Conservation (phyloP, 2,797 vertebrate genomes). For the Phyllotis vaccarum region DNA sequence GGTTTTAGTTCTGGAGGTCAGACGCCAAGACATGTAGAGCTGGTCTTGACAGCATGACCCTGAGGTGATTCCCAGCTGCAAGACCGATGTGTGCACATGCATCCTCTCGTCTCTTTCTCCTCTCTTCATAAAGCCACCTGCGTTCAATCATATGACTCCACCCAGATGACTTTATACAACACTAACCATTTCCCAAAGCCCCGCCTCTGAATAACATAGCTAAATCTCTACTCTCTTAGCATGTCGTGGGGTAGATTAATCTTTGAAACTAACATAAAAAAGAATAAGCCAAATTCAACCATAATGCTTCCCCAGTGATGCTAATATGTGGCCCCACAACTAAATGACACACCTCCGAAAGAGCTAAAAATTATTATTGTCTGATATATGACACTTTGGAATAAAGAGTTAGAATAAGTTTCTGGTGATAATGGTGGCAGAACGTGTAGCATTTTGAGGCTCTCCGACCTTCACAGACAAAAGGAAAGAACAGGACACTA, state of each 20-base stretch:
- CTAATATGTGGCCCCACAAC: neutral
- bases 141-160: neutral
- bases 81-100: neutral
- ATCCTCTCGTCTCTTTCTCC: neutral
- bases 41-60: neutral
- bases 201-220: neutral
- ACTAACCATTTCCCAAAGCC: neutral
- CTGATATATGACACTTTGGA: neutral
- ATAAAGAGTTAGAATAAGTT: conserved; percentile 15
- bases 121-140: neutral
- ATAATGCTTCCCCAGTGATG: neutral
- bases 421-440: conserved; percentile 48
- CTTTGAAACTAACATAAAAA: neutral
- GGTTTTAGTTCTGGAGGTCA: neutral
- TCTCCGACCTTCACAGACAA: neutral
- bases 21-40: neutral
- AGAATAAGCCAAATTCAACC: neutral
- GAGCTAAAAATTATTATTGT: conserved; percentile 25
- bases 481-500: conserved; percentile 13
- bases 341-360: conserved; percentile 26
- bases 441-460: neutral
- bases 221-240: neutral
- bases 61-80: neutral
- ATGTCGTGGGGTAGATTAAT: neutral
- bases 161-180: neutral